phyloP scores from a whole-genome alignment of 2,797 vertebrate genomes.

The Melanotaenia pygmaea region DNA sequence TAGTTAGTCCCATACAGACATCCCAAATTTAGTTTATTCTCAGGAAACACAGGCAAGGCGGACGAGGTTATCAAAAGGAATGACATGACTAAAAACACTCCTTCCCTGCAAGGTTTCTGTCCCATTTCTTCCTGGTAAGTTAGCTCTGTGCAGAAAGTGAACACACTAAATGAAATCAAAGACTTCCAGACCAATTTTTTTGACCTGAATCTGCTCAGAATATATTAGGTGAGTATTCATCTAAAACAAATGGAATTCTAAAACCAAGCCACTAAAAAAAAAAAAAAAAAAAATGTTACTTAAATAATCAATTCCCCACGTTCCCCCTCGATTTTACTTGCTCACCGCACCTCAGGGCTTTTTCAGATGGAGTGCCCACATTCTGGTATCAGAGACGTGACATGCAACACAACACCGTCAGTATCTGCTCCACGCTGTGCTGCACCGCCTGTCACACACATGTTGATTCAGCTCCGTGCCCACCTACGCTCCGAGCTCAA shows the following conservation, averaged over 20 bases:
- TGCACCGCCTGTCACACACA: neutral
- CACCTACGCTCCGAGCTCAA: neutral
- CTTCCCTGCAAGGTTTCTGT: neutral
- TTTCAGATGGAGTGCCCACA: neutral
- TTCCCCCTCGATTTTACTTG: neutral
- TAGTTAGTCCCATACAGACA: neutral
- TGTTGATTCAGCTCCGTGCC: neutral
- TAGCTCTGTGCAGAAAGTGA: neutral
- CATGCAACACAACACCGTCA: neutral
- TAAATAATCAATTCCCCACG: no score
- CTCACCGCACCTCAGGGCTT: neutral
- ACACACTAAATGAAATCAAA: neutral
- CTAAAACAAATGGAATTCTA: neutral
- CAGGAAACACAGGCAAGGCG: slow-evolving; percentile 26
- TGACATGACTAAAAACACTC: neutral
- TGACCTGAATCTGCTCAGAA: no score
- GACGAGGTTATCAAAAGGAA: neutral
- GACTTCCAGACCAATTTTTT: neutral
- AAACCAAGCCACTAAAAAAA: no score
- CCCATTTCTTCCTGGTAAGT: neutral
- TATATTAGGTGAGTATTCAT: neutral
- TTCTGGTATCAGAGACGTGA: neutral
- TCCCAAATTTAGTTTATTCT: slow-evolving; percentile 6
- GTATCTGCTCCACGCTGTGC: no score
- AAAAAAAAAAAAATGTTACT: no score